phyloP scores from a whole-genome alignment of 2,113 vertebrate genomes.

The Dasyornis broadbenti region DNA sequence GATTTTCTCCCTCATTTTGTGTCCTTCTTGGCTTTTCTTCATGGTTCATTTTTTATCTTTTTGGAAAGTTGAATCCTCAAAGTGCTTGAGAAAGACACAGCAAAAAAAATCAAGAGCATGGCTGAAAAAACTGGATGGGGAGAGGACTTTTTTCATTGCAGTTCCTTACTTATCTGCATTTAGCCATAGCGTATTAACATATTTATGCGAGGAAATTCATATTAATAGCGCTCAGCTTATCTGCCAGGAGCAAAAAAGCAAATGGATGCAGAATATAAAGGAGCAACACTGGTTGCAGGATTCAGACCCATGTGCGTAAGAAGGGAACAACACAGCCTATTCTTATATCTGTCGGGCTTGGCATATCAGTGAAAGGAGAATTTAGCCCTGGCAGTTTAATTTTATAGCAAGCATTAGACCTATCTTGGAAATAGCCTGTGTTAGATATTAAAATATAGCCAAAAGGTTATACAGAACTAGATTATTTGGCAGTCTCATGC shows the following conservation, averaged over 20 bases:
- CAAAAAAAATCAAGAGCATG: not conserved
- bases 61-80: not conserved
- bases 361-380: not conserved
- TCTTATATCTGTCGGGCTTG: not conserved
- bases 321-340: not conserved
- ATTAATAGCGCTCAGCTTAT: not conserved
- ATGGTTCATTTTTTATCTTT: not conserved
- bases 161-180: constrained; percentile 30
- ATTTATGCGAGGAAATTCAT: constrained; percentile 11
- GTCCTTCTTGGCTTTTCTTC: not conserved
- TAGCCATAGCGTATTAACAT: constrained; percentile 7
- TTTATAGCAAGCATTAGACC: not conserved
- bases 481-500: not conserved
- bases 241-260: constrained; percentile 42
- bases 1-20: not conserved
- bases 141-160: not conserved
- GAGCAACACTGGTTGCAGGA: not conserved
- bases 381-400: not conserved
- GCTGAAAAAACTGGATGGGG: not conserved
- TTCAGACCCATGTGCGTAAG: not conserved
- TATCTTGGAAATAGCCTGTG: not conserved
- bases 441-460: not conserved
- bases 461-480: not conserved
- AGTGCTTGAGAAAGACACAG: not conserved
- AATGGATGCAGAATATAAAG: constrained; percentile 2